Conservation (phyloP, 2,113 vertebrate genomes). For the Siniperca knerii region DNA sequence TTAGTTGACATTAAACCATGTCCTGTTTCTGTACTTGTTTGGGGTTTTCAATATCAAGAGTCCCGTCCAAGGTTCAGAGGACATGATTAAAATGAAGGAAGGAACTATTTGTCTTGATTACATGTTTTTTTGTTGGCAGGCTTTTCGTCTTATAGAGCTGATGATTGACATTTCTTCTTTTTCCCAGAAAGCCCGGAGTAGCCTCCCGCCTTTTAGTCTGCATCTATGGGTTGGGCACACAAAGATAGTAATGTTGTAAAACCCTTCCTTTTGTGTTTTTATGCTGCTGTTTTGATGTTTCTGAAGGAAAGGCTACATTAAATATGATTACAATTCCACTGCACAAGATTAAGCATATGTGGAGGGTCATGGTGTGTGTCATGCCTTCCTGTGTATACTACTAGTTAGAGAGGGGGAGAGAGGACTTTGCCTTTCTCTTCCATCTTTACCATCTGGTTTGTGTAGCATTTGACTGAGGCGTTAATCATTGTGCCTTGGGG, state of each 20-base stretch:
- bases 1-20: not conserved
- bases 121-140: constrained; percentile 42
- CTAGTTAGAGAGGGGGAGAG: constrained; percentile 5
- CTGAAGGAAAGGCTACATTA: not conserved
- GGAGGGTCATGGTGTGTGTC: constrained; percentile 5
- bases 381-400: constrained; percentile 18
- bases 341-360: not conserved
- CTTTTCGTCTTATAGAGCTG: constrained; percentile 25
- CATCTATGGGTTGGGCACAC: constrained; percentile 33
- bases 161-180: constrained; percentile 59
- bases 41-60: not conserved
- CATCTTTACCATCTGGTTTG: constrained; percentile 73
- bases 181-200: constrained; percentile 6
- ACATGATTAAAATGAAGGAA: constrained; percentile 48
- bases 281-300: constrained; percentile 32
- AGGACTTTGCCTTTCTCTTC: constrained; percentile 51
- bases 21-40: constrained; percentile 23
- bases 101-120: constrained; percentile 53
- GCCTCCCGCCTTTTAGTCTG: constrained; percentile 25
- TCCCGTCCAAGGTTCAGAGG: constrained; percentile 7
- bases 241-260: constrained; percentile 32
- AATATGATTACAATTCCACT: constrained; percentile 19
- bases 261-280: constrained; percentile 42
- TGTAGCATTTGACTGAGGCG: constrained; percentile 62
- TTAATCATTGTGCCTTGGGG: constrained; percentile 64